A percentile compares a stretch with the other conserved stretches of the same genome.
Evolutionary conservation across 2,888 invertebrate species (phyloP).

Genomic region (Neuroscelio doddi): DNA sequence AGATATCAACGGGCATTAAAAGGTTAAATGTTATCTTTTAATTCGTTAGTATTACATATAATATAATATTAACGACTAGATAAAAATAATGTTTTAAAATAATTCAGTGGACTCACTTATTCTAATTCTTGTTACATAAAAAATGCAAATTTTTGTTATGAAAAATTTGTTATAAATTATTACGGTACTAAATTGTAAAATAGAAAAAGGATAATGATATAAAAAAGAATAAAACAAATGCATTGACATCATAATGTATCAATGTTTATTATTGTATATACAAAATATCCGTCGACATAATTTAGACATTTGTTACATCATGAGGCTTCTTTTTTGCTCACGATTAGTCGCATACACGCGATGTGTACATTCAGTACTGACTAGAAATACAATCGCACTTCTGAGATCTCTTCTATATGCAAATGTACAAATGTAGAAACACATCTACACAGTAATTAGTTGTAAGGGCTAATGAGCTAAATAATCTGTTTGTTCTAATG

Average conservation of each 20-base stretch:
- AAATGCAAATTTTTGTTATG: not conserved
- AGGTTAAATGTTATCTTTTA: not conserved
- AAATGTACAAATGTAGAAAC: slow-evolving; percentile 63
- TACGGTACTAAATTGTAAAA: not conserved
- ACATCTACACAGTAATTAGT: slow-evolving; percentile 47
- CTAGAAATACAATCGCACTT: slow-evolving; percentile 43
- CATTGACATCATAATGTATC: slow-evolving; percentile 37
- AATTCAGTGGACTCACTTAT: too few species aligned
- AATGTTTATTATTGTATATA: slow-evolving; percentile 62
- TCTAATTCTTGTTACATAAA: too few species aligned
- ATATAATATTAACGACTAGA: too few species aligned
- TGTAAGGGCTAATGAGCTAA: slow-evolving; percentile 24
- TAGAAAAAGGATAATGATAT: too few species aligned
- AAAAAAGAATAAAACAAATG: too few species aligned
- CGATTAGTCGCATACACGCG: slow-evolving; percentile 21
- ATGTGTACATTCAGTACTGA: slow-evolving; percentile 20
- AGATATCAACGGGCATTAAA: too few species aligned
- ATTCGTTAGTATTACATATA: not conserved
- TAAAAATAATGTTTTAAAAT: too few species aligned
- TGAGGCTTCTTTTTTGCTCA: slow-evolving; percentile 10
- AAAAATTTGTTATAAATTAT: too few species aligned
- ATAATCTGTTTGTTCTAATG: slow-evolving; percentile 18
- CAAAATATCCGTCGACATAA: slow-evolving; percentile 55
- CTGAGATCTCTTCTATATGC: slow-evolving; percentile 42
- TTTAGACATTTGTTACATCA: slow-evolving; percentile 25